These are phyloP conservation scores for Drosophila macrospina DNA, from an alignment of 2,888 invertebrate species.

Conservation along the genomic window DNA sequence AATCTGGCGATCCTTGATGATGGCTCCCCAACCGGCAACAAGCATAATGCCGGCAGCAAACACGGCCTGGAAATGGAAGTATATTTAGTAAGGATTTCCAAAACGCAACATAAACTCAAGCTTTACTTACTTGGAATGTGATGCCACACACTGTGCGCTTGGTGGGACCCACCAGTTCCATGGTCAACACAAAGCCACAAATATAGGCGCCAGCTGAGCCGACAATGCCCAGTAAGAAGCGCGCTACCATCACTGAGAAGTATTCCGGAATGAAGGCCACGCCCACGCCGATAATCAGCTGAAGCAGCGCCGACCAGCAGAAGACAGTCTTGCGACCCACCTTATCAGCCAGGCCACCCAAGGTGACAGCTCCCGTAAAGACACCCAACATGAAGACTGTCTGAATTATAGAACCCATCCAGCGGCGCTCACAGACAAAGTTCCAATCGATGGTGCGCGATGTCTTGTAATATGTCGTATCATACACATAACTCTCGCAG, in stretches of 20 bases:
- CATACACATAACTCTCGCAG: conserved; percentile 89
- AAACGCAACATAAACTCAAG: neutral
- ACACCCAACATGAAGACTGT: conserved; percentile 92
- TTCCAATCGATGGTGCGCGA: conserved; percentile 93
- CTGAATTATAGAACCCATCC: conserved; percentile 93
- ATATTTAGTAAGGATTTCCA: neutral
- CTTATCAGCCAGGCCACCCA: conserved; percentile 92
- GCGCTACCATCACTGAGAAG: conserved; percentile 89
- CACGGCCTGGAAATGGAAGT: conserved; percentile 87
- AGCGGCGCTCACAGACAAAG: conserved; percentile 91
- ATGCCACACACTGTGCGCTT: conserved; percentile 93
- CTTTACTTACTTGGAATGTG: conserved; percentile 85
- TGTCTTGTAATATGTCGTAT: conserved; percentile 89
- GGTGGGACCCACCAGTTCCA: conserved; percentile 93
- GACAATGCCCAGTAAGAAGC: conserved; percentile 92
- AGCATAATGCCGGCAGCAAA: conserved; percentile 93
- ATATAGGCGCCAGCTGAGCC: conserved; percentile 90
- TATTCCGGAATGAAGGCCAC: conserved; percentile 93
- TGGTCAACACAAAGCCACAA: conserved; percentile 87
- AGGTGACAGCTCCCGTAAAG: conserved; percentile 91
- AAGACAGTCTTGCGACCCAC: conserved; percentile 92
- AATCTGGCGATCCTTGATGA: conserved; percentile 90
- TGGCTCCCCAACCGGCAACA: conserved; percentile 93
- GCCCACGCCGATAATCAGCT: conserved; percentile 89
- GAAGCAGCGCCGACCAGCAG: conserved; percentile 90